Evolutionary conservation across 2,113 vertebrate species (phyloP).

Genomic region (Aegithalos caudatus): DNA sequence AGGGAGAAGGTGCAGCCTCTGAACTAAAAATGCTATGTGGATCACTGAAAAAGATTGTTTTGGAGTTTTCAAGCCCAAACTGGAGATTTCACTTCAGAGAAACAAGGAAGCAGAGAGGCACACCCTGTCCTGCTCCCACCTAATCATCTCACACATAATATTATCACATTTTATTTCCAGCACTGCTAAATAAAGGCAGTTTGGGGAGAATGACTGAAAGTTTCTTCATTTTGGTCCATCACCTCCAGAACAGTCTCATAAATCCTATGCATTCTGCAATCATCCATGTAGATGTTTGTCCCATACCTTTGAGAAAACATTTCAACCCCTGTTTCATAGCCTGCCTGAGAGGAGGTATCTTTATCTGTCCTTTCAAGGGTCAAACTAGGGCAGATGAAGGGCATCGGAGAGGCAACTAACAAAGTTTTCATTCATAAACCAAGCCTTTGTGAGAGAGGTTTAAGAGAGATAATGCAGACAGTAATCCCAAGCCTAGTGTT

Average conservation of each 20-base stretch:
- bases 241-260: background rate
- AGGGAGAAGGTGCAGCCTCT: background rate
- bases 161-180: background rate
- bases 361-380: background rate
- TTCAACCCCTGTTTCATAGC: background rate
- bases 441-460: background rate
- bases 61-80: background rate
- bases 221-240: background rate
- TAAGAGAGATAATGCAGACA: background rate
- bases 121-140: rapidly evolving
- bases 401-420: background rate
- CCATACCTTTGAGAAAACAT: background rate
- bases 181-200: background rate
- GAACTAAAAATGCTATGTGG: background rate
- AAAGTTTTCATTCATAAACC: background rate
- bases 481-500: background rate
- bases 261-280: background rate
- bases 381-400: background rate
- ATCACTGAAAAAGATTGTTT: background rate
- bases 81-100: background rate
- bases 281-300: background rate
- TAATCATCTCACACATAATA: background rate
- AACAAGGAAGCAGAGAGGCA: background rate
- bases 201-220: background rate
- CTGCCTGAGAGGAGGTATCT: background rate